Conservation (phyloP, 2,797 vertebrate species). For the Helostoma temminkii region DNA sequence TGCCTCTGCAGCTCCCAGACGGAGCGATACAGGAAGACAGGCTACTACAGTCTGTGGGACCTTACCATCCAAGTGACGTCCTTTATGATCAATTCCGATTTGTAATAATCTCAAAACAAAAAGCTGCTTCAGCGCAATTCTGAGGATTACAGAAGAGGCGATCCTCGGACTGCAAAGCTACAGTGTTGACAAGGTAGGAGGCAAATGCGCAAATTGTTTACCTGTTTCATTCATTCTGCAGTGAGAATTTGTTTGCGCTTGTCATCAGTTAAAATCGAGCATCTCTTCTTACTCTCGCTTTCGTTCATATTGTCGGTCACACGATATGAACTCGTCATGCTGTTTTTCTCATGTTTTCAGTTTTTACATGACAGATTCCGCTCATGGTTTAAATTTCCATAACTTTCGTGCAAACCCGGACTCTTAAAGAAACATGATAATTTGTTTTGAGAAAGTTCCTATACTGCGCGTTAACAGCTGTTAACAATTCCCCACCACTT, state of each 20-base stretch:
- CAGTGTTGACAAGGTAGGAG: slow-evolving; percentile 61
- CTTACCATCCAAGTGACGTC: slow-evolving; percentile 59
- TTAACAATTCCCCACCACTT: slow-evolving; percentile 28
- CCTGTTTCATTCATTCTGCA: slow-evolving; percentile 55
- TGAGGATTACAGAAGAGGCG: slow-evolving; percentile 61
- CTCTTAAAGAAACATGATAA: background rate
- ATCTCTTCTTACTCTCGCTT: no score
- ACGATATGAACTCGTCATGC: background rate
- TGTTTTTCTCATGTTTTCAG: background rate
- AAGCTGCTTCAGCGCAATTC: slow-evolving; percentile 24
- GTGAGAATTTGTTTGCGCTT: slow-evolving; percentile 43
- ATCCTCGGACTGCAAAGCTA: slow-evolving; percentile 26
- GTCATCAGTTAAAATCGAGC: slow-evolving; percentile 31
- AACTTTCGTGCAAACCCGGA: slow-evolving; percentile 52
- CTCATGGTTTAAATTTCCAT: slow-evolving; percentile 9
- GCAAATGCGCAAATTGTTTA: slow-evolving; percentile 67
- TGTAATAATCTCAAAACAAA: slow-evolving; percentile 26
- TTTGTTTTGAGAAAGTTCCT: slow-evolving; percentile 52
- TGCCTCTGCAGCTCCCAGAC: slow-evolving; percentile 77
- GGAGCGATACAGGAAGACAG: slow-evolving; percentile 55
- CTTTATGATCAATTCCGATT: slow-evolving; percentile 35
- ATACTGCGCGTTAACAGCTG: slow-evolving; percentile 13
- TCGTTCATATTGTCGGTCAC: no score
- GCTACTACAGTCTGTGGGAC: slow-evolving; percentile 70
- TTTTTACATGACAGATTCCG: background rate